phyloP scores from a whole-genome alignment of 2,797 vertebrate species.

The Somateria mollissima region DNA sequence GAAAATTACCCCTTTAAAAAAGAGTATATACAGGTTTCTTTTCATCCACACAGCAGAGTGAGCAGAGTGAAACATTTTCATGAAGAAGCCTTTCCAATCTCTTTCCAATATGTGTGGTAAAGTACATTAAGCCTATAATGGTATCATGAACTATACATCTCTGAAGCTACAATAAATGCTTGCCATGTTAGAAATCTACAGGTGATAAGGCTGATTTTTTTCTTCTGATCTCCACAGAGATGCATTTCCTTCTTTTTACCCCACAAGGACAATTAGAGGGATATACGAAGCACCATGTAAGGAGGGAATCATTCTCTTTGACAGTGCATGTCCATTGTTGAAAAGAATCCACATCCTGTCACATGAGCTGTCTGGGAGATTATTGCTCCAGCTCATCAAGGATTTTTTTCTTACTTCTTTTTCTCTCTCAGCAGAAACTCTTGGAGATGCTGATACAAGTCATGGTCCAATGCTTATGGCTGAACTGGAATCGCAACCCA shows the following conservation, averaged over 20 bases:
- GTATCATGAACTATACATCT: neutral
- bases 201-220: slow-evolving; percentile 30
- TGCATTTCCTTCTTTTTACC: slow-evolving; percentile 12
- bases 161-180: neutral
- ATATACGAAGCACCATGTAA: neutral
- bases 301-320: neutral
- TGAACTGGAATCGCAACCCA: slow-evolving; percentile 62
- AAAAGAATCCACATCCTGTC: neutral
- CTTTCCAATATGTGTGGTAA: neutral
- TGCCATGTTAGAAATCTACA: neutral
- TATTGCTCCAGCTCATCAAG: neutral
- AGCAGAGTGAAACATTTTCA: neutral
- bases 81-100: neutral
- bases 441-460: slow-evolving; percentile 58
- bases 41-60: neutral
- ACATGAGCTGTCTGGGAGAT: neutral
- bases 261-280: neutral
- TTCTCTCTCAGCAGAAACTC: slow-evolving; percentile 58
- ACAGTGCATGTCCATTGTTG: neutral
- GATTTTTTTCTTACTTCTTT: neutral
- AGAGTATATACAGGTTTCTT: neutral
- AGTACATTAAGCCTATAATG: slow-evolving; percentile 23
- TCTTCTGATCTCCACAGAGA: slow-evolving; percentile 4
- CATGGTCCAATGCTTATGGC: slow-evolving; percentile 71
- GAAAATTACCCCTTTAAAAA: neutral